Percentiles rank a stretch among this genome's conserved stretches.
Conservation (phyloP, 2,113 vertebrate genomes). For the Neotragus moschatus region DNA sequence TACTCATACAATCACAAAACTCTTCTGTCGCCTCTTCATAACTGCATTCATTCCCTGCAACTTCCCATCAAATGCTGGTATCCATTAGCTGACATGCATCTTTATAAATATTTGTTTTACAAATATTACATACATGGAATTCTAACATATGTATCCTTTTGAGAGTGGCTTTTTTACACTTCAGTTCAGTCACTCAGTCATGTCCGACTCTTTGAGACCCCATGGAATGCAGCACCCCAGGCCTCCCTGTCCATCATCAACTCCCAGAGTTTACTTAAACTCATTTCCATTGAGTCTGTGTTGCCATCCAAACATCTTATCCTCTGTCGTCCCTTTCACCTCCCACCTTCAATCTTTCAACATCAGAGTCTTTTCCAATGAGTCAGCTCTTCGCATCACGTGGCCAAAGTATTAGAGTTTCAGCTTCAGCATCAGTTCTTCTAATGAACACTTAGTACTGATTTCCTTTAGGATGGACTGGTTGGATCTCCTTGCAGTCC, state of each 20-base stretch:
- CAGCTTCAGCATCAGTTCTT: too few relatives aligned
- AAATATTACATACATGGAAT: not conserved
- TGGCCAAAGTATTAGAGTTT: too few relatives aligned
- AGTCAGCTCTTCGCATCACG: not conserved
- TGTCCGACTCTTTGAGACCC: not conserved
- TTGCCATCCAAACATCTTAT: not conserved
- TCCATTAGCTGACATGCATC: not conserved
- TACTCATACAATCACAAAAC: not conserved
- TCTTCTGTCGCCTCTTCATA: not conserved
- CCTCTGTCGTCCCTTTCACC: not conserved
- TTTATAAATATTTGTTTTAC: not conserved
- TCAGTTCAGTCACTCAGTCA: rapidly evolving
- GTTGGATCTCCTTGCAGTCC: too few relatives aligned
- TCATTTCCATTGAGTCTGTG: not conserved
- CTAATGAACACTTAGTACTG: too few relatives aligned
- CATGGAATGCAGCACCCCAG: not conserved
- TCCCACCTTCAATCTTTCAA: not conserved
- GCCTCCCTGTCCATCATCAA: not conserved
- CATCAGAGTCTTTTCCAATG: not conserved
- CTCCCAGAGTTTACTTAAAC: not conserved
- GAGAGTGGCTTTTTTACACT: not conserved
- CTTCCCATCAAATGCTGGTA: not conserved
- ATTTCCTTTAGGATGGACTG: too few relatives aligned
- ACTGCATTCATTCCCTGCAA: not conserved
- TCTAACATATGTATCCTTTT: not conserved